These are phyloP conservation scores for Iselma pallidipennis DNA, from an alignment of 2,888 invertebrate genomes.

Conservation along the genomic window DNA sequence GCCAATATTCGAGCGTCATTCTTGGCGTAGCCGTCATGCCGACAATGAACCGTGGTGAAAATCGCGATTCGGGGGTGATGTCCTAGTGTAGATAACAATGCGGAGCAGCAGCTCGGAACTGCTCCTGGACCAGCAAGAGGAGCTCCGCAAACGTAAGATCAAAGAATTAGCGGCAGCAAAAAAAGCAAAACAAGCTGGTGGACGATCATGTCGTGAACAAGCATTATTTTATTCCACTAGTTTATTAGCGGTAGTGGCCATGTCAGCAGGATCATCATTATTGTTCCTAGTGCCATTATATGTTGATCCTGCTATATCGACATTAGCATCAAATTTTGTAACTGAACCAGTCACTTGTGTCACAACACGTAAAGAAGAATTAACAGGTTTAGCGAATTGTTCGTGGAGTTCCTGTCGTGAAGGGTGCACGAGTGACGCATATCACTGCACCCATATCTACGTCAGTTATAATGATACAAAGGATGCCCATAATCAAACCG, in stretches of 20 bases:
- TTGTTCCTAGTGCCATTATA: constrained; percentile 75
- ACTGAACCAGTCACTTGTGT: constrained; percentile 74
- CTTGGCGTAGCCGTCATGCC: constrained; percentile 28
- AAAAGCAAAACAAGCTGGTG: constrained; percentile 55
- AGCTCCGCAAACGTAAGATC: constrained; percentile 66
- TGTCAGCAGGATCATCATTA: constrained; percentile 72
- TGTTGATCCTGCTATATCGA: constrained; percentile 70
- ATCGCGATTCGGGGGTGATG: constrained; percentile 40
- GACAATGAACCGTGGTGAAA: constrained; percentile 31
- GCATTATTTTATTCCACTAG: constrained; percentile 73
- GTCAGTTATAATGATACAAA: constrained; percentile 58
- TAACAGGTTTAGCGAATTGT: constrained; percentile 75
- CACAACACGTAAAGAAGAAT: constrained; percentile 71
- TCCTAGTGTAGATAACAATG: constrained; percentile 58
- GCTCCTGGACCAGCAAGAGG: constrained; percentile 75
- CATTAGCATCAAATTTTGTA: constrained; percentile 74
- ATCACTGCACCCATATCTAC: constrained; percentile 68
- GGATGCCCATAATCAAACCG: constrained; percentile 51
- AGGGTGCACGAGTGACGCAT: constrained; percentile 79
- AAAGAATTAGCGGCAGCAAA: constrained; percentile 58
- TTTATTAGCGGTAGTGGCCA: constrained; percentile 70
- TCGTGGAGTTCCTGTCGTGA: constrained; percentile 81
- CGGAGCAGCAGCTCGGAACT: constrained; percentile 78
- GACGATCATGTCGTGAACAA: constrained; percentile 67
- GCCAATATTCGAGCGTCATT: constrained; percentile 24